Evolutionary conservation across 2,888 invertebrate species (phyloP), one percentile per base, ranked within the genome.

Genomic region (Theretra japonica): DNA sequence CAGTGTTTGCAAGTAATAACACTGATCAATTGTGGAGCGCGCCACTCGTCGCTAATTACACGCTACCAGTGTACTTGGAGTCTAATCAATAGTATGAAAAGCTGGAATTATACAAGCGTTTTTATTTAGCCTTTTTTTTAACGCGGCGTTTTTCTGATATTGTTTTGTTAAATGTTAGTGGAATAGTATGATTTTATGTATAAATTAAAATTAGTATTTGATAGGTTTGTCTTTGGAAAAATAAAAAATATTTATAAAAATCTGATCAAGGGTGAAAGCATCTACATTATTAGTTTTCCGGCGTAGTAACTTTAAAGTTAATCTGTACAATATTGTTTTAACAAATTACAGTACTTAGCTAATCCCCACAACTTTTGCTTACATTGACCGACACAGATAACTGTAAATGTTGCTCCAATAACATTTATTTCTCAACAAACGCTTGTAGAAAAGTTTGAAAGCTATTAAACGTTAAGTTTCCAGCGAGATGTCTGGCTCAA

Each of bases 401-500:
- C n/a, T 41, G n/a, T 65, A 6, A 48, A 65, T 48, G 41, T 65
- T 48, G 41, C 41, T n/a, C 21, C 15, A 65, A 65, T 48, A 65
- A 23, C 21, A 48, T 65, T 62, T 23, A 65, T 65, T 65, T 65
- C 21, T 3, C 41, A 62, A 48, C 23, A 48, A 65, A 65, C 41
- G 41, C 65, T 65, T 11, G 21, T 21, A 17, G 58, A 5, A 23
- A 17, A 48, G 48, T 65, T 65, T 15, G 21, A 7, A 48, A 65
- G 65, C 65, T 17, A 41, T 62, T 41, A 21, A 62, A 30, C 15
- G 33, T n/a, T 5, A 58, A 53, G 53, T 58, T 48, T 48, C 21
- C 48, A n/a, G n/a, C 41, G 62, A n/a, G 41, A 65, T 5, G 53
- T 41, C 25, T 25, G 23, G 65, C 41, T 65, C 65, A 65, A 65